phyloP scores from a whole-genome alignment of 2,797 vertebrate species.

The Melanotaenia trifasciata region DNA sequence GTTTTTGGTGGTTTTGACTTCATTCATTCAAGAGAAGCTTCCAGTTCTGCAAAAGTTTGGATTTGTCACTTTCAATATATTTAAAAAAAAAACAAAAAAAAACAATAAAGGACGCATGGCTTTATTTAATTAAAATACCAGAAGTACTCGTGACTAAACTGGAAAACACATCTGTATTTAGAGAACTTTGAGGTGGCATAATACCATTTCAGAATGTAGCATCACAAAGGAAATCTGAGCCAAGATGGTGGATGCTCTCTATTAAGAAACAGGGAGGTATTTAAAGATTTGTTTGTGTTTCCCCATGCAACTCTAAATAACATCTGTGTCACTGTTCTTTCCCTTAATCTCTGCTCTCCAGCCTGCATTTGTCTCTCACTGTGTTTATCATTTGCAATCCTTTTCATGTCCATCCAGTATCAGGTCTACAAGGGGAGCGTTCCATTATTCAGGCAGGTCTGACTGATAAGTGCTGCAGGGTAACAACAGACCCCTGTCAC shows the following conservation, averaged over 20 bases:
- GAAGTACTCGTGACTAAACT: slow-evolving; percentile 43
- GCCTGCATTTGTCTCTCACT: slow-evolving; percentile 26
- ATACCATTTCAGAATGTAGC: slow-evolving; percentile 59
- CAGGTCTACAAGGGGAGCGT: slow-evolving; percentile 17
- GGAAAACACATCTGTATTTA: slow-evolving; percentile 48
- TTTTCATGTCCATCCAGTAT: slow-evolving; percentile 14
- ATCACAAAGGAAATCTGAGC: slow-evolving; percentile 43
- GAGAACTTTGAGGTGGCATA: slow-evolving; percentile 54
- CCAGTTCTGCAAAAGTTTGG: not conserved
- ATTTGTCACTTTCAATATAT: not conserved
- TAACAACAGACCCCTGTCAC: slow-evolving; percentile 27
- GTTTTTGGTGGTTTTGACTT: slow-evolving; percentile 23
- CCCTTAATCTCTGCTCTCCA: slow-evolving; percentile 36
- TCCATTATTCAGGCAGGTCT: slow-evolving; percentile 45
- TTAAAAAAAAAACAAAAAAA: too few species aligned
- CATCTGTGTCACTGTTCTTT: slow-evolving; percentile 41
- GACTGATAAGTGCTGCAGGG: slow-evolving; percentile 48
- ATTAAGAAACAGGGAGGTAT: slow-evolving; percentile 50
- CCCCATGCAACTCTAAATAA: slow-evolving; percentile 56
- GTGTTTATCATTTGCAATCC: slow-evolving; percentile 28
- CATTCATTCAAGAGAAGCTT: slow-evolving; percentile 16
- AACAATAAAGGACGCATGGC: slow-evolving; percentile 6
- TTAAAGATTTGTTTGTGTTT: slow-evolving; percentile 59
- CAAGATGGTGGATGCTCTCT: slow-evolving; percentile 43
- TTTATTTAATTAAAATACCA: not conserved